A percentile compares a stretch with the other conserved stretches of the same genome.
These are phyloP conservation scores for Toxonevra muliebris DNA, from an alignment of 2,888 invertebrate genomes.

Conservation along the genomic window DNA sequence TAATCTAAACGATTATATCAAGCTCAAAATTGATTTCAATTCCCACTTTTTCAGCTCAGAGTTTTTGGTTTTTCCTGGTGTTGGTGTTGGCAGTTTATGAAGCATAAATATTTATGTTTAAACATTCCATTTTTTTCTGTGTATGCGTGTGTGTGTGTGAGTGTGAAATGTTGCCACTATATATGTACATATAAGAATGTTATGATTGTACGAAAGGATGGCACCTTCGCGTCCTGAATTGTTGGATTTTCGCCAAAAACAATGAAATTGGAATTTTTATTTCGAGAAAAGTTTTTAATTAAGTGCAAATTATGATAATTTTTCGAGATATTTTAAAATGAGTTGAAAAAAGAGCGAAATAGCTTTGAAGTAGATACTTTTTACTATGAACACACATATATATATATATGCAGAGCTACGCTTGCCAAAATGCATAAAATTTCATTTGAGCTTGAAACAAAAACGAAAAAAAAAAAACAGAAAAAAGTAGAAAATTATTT, in stretches of 20 bases:
- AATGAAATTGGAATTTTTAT: constrained; percentile 17
- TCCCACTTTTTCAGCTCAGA: background rate
- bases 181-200: background rate
- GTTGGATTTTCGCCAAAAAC: constrained; percentile 27
- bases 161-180: too few relatives aligned
- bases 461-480: too few relatives aligned
- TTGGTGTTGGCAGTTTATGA: constrained; percentile 39
- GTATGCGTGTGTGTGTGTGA: too few relatives aligned
- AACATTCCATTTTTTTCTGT: too few relatives aligned
- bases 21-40: constrained; percentile 47
- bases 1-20: constrained; percentile 47
- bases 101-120: constrained; percentile 42
- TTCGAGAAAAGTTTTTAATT: constrained; percentile 10
- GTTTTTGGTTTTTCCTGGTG: constrained; percentile 34
- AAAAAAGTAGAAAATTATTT: too few relatives aligned
- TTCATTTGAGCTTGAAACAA: too few relatives aligned
- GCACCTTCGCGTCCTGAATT: background rate
- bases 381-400: too few relatives aligned
- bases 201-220: background rate
- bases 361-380: too few relatives aligned
- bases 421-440: too few relatives aligned
- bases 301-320: constrained; percentile 29
- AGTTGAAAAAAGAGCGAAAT: background rate
- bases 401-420: too few relatives aligned
- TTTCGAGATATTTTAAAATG: constrained; percentile 24